Percentiles rank a stretch among this genome's conserved stretches.
Conservation (phyloP, 2,888 invertebrate genomes). For the Clivina fossor region DNA sequence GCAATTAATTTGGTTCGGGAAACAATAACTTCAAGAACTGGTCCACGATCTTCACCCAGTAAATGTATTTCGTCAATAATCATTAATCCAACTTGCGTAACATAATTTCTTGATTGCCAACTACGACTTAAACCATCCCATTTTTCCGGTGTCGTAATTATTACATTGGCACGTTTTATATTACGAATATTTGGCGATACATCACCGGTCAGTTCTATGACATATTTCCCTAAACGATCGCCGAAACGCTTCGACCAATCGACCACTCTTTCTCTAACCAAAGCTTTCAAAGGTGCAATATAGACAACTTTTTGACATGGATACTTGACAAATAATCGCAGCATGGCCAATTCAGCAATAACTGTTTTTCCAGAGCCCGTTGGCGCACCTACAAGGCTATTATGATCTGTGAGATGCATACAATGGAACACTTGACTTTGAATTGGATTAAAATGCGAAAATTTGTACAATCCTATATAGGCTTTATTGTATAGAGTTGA, state of each 20-base stretch:
- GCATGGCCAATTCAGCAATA: slow-evolving; percentile 96
- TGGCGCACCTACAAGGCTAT: slow-evolving; percentile 92
- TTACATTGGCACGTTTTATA: slow-evolving; percentile 83
- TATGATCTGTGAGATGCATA: slow-evolving; percentile 91
- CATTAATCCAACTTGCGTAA: slow-evolving; percentile 85
- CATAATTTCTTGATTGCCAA: slow-evolving; percentile 97
- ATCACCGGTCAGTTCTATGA: slow-evolving; percentile 95
- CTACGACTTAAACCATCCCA: slow-evolving; percentile 99
- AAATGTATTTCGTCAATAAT: slow-evolving; percentile 99
- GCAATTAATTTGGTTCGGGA: slow-evolving; percentile 96
- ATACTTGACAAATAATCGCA: slow-evolving; percentile 81
- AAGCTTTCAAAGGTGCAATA: slow-evolving; percentile 96
- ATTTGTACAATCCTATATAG: slow-evolving; percentile 83
- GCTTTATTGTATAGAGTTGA: slow-evolving; percentile 74
- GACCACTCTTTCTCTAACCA: slow-evolving; percentile 92
- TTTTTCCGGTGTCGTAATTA: slow-evolving; percentile 99
- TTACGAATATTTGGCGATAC: slow-evolving; percentile 84
- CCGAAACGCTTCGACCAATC: slow-evolving; percentile 90
- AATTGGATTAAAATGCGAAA: slow-evolving; percentile 96
- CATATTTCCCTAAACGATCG: slow-evolving; percentile 71
- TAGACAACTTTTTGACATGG: slow-evolving; percentile 89
- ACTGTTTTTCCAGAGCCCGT: slow-evolving; percentile 98
- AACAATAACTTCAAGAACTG: slow-evolving; percentile 95
- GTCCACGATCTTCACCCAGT: slow-evolving; percentile 86
- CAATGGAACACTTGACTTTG: slow-evolving; percentile 98